These are phyloP conservation scores for Epiblema foenella DNA, from an alignment of 2,888 invertebrate genomes.

Conservation along the genomic window DNA sequence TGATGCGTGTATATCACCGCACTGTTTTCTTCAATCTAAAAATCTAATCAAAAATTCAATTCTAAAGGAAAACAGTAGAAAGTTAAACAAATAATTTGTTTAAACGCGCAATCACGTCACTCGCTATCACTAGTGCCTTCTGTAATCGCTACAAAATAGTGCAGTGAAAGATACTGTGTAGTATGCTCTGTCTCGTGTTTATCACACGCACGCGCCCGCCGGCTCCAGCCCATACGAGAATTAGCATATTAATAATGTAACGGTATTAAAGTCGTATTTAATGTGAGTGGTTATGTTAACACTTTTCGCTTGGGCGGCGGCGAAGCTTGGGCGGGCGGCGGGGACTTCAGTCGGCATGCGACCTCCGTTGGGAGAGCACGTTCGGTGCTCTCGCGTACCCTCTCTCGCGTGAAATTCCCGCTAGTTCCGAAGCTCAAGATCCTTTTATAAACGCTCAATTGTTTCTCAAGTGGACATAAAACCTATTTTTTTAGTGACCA, in stretches of 20 bases:
- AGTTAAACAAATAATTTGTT: constrained; percentile 1
- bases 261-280: constrained; percentile 56
- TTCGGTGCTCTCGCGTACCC: constrained; percentile 46
- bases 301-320: constrained; percentile 73
- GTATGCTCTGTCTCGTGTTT: constrained; percentile 22
- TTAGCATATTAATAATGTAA: constrained; percentile 63
- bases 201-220: constrained; percentile 9
- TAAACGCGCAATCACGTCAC: constrained; percentile 17
- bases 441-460: not conserved
- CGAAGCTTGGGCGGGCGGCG: constrained; percentile 74
- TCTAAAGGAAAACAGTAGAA: not conserved
- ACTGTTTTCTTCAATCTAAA: too few species aligned
- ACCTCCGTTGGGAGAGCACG: constrained; percentile 60
- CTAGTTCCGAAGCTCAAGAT: constrained; percentile 15
- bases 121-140: constrained; percentile 17
- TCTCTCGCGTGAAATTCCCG: constrained; percentile 32
- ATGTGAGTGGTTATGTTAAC: constrained; percentile 59
- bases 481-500: constrained; percentile 26
- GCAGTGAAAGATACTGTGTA: constrained; percentile 9
- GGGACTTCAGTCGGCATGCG: constrained; percentile 71
- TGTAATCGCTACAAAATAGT: constrained; percentile 32
- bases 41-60: too few species aligned
- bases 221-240: constrained; percentile 36
- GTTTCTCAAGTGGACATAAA: not conserved
- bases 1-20: too few species aligned